Conservation (phyloP, 2,113 vertebrate species). For the Antigone vipio region DNA sequence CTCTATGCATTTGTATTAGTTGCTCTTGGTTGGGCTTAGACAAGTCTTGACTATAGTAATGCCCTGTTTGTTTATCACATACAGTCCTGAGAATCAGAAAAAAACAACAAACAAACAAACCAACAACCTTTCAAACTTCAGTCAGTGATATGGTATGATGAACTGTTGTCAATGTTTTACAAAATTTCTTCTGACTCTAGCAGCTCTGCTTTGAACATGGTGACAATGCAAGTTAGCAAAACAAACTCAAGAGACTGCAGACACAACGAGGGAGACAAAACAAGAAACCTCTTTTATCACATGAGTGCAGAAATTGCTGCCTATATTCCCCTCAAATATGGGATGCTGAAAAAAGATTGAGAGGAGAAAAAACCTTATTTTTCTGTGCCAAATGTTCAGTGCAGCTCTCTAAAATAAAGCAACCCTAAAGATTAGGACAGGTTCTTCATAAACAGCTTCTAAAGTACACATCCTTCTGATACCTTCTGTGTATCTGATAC, state of each 20-base stretch:
- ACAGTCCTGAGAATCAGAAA: neutral
- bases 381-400: neutral
- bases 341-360: neutral
- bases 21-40: neutral
- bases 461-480: neutral
- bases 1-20: neutral
- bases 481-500: neutral
- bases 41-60: neutral
- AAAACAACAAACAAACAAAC: neutral
- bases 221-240: neutral
- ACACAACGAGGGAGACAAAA: neutral
- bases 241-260: neutral
- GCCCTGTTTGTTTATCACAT: neutral
- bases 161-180: neutral
- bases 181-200: neutral
- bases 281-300: neutral
- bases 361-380: accelerated
- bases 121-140: neutral
- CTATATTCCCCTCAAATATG: neutral
- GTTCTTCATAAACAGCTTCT: neutral
- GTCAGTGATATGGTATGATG: neutral
- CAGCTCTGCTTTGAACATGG: neutral
- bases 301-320: neutral
- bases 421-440: neutral
- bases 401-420: neutral